These are phyloP conservation scores for Caranx ignobilis DNA, from an alignment of 2,113 vertebrate species.

Conservation along the genomic window DNA sequence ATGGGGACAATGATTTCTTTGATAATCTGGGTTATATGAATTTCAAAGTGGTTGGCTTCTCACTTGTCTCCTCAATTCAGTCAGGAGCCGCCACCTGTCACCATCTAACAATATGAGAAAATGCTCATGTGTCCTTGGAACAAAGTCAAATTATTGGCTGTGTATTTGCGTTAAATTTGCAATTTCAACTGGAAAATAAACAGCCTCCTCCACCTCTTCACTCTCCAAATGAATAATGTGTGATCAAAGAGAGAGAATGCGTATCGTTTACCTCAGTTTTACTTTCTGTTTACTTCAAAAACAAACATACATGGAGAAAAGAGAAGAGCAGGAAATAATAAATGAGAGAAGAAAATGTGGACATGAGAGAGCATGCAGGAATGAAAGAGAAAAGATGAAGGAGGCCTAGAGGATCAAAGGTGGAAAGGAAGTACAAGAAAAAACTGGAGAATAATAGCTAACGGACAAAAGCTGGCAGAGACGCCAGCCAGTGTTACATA, in stretches of 20 bases:
- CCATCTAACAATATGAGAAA: conserved; percentile 20
- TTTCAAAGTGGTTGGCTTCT: conserved; percentile 30
- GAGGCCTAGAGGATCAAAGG: conserved; percentile 11
- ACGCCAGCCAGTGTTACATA: neutral
- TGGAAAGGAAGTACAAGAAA: neutral
- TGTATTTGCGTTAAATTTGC: conserved; percentile 4
- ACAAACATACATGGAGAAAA: neutral
- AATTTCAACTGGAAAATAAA: conserved; percentile 5
- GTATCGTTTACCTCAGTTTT: neutral
- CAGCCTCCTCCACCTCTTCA: neutral
- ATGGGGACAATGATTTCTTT: conserved; percentile 14
- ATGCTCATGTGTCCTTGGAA: conserved; percentile 24
- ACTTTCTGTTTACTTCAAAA: no score
- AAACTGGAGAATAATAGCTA: neutral
- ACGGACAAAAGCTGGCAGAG: neutral
- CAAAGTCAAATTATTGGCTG: conserved; percentile 36
- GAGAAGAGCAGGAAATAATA: conserved; percentile 1
- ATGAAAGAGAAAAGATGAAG: neutral
- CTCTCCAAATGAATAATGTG: neutral
- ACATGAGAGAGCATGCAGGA: neutral
- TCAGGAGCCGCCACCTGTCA: conserved; percentile 26
- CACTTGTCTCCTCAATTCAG: conserved; percentile 28
- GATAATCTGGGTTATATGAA: conserved; percentile 42
- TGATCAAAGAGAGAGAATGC: neutral
- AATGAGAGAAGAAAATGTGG: neutral